Base-by-base conservation (phyloP, 2,888 invertebrate species). In the Sphaerophoria rueppellii region DNA sequence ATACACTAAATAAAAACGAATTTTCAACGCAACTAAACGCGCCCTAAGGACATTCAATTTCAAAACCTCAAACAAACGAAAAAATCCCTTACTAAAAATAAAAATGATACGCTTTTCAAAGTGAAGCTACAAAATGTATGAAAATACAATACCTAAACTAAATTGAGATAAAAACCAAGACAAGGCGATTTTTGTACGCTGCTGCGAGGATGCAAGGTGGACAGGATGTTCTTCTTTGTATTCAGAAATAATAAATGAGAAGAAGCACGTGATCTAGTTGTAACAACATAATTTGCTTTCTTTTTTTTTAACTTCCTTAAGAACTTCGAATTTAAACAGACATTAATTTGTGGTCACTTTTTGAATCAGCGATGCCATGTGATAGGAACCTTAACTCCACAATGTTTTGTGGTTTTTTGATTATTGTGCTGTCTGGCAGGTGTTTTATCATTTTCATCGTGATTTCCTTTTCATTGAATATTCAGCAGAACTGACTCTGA, bases 11-110 rank as follows among this genome's bases (percentile, higher is more conserved):
- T 34, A 32, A 37, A 32, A 74, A 71, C 73, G 61, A 65, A 35
- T 60, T 60, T 60, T 43, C 24, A 65, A 67, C 34, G 60, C 50
- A 60, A 14, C 43, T 6, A 40, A 6, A 6, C 6, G 4, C 72
- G 52, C 75, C 83, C 80, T 67, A 16, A 69, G 50, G 83, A 71
- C 83, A 83, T 80, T 69, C 80, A 83, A 80, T 80, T 83, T 75
- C 71, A 75, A 72, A 69, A 34, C 43, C 37, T 7, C 9, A 61
- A 46, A 7, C 46, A 16, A 43, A 48, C 12, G 12, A 1, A 65
- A 35, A 35, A 35, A 50, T 24, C 24, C 24, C 24, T 24, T 24
- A 2, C 24, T 24, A 65, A 34, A 48, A 40, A 43, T 37, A 4
- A 43, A 61, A 61, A 32, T 32, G 32, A 61, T 24, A 46, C 32